Percentiles rank a stretch among this genome's conserved stretches.
phyloP scores from a whole-genome alignment of 2,888 invertebrate genomes.

The Anoplius nigerrimus region DNA sequence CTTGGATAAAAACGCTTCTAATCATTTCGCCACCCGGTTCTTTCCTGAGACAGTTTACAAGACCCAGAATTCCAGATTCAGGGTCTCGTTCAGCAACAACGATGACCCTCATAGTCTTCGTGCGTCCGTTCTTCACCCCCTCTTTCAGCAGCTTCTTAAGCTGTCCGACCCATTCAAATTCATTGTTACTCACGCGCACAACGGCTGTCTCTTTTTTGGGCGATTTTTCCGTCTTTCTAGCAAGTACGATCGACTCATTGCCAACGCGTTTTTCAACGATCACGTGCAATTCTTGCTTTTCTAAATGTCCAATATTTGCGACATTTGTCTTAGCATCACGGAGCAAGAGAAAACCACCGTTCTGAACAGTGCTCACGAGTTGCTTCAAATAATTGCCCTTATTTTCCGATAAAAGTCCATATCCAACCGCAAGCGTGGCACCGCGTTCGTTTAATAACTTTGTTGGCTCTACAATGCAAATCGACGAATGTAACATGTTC shows the following conservation, averaged over 20 bases:
- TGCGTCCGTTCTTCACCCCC: slow-evolving; percentile 69
- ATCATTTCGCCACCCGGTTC: slow-evolving; percentile 82
- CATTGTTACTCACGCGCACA: slow-evolving; percentile 59
- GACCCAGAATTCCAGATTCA: slow-evolving; percentile 86
- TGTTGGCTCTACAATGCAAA: slow-evolving; percentile 79
- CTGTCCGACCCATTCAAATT: slow-evolving; percentile 71
- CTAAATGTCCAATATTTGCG: slow-evolving; percentile 22
- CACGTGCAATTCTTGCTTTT: slow-evolving; percentile 45
- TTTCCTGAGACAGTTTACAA: slow-evolving; percentile 89
- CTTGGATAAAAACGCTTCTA: slow-evolving; percentile 80
- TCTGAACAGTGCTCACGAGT: slow-evolving; percentile 37
- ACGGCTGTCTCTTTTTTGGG: slow-evolving; percentile 62
- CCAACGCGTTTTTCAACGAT: slow-evolving; percentile 60
- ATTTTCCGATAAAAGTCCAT: slow-evolving; percentile 75
- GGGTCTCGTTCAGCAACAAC: slow-evolving; percentile 82
- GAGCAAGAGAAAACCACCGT: slow-evolving; percentile 64
- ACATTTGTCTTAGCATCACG: slow-evolving; percentile 45
- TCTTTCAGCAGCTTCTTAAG: slow-evolving; percentile 65
- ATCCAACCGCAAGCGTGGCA: slow-evolving; percentile 77
- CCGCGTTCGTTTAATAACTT: slow-evolving; percentile 78
- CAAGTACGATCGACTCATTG: slow-evolving; percentile 49
- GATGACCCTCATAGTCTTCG: slow-evolving; percentile 77
- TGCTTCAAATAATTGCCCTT: slow-evolving; percentile 27
- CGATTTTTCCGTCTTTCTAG: slow-evolving; percentile 51
- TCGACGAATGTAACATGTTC: slow-evolving; percentile 73